Percentiles rank a stretch among this genome's conserved stretches.
Evolutionary conservation across 2,113 vertebrate species (phyloP).

Genomic region (Hypanus sabinus): DNA sequence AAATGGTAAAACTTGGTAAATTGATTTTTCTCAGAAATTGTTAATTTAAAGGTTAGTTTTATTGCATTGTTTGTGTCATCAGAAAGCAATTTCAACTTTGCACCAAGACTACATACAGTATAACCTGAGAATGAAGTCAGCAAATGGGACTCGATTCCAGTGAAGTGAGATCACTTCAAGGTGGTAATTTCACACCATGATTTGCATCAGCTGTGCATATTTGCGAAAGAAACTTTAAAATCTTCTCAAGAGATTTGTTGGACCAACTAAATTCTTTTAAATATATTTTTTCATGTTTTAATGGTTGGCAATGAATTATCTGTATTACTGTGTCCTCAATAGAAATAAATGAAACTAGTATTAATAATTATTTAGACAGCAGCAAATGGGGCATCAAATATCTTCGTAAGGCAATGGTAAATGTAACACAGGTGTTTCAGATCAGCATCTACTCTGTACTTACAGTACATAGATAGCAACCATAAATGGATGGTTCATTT

Average conservation of each 20-base stretch:
- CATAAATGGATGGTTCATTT: not conserved
- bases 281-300: not conserved
- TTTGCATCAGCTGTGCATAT: constrained; percentile 2
- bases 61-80: not conserved
- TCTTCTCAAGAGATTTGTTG: not conserved
- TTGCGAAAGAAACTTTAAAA: not conserved
- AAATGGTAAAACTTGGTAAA: not conserved
- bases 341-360: no score
- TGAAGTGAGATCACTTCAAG: constrained; percentile 14
- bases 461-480: not conserved
- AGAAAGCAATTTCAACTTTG: not conserved
- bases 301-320: not conserved
- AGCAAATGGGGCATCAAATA: not conserved
- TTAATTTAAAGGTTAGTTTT: not conserved
- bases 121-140: not conserved
- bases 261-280: not conserved
- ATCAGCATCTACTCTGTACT: not conserved
- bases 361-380: not conserved
- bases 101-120: not conserved
- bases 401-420: not conserved
- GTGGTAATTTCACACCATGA: constrained; percentile 10
- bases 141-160: not conserved
- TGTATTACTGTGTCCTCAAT: no score
- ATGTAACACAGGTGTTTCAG: not conserved
- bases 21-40: constrained; percentile 4